Base-by-base conservation (phyloP, 1,140 invertebrate genomes). In the Zaprionus nigranus region DNA sequence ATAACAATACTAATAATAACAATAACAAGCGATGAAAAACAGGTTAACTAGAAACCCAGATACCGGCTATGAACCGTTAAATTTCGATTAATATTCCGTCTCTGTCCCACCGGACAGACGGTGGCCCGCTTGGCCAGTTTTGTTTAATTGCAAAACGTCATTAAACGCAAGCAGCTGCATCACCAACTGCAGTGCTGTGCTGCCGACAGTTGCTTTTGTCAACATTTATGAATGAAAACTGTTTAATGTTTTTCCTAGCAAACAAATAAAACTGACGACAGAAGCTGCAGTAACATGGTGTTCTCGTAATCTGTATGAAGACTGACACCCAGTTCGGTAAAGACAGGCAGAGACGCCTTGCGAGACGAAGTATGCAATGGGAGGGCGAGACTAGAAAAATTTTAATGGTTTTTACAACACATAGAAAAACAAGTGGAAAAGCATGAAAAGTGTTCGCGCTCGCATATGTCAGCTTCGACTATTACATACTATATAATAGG, bases 11-110 rank as follows among this genome's bases (percentile, higher is more conserved):
- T 63, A 73, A 67, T 72, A 72, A 59, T 15, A 43, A 46, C 7
- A 67, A 22, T 11, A 30, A 34, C 30, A 61, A 60, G 56, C 63
- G 53, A 69, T 61, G 62, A 65, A 51, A 80, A 84, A 80, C 81
- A 73, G 53, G 81, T 83, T 83, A 73, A 67, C 82, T 79, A 86
- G 75, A 86, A 86, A 86, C 82, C 82, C 76, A 86, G 81, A 86
- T 85, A 86, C 67, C 63, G 79, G 26, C 36, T 59, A 51, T 51
- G 46, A 49, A 12, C 46, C 22, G 46, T 62, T 36, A 15, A 51
- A 26, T 30, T 71, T 56, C 68, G 60, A 63, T 70, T 70, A 59
- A 61, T 61, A 59, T 65, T 22, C 51, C 46, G 78, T 74, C 61
- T 73, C 56, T 17, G 46, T 38, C 34, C 5, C 34, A 20, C 30